Percentiles rank a stretch among this genome's conserved stretches.
These are phyloP conservation scores for Chaetodon trifasciatus DNA, from an alignment of 2,797 vertebrate genomes.

Conservation along the genomic window DNA sequence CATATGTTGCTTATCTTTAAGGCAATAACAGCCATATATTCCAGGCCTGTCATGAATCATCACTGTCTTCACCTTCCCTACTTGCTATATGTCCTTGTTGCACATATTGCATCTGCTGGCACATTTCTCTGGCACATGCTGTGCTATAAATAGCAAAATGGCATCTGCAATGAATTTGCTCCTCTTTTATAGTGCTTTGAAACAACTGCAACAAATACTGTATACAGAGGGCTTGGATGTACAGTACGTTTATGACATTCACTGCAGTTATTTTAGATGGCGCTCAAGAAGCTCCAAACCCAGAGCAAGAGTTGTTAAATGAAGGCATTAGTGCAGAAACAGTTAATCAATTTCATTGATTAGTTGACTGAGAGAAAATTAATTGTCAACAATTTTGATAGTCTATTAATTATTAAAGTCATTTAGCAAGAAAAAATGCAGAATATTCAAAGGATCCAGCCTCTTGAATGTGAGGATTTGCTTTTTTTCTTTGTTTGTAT, in stretches of 20 bases:
- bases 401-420: neutral
- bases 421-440: neutral
- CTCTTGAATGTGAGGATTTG: neutral
- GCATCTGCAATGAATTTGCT: slow-evolving; percentile 49
- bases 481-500: neutral
- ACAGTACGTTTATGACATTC: neutral
- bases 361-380: neutral
- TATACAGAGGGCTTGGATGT: neutral
- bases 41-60: slow-evolving; percentile 45
- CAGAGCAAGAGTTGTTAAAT: neutral
- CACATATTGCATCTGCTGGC: slow-evolving; percentile 62
- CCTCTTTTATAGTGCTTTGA: slow-evolving; percentile 22
- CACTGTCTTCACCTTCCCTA: slow-evolving; percentile 55
- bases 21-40: slow-evolving; percentile 15
- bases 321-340: neutral
- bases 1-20: slow-evolving; percentile 10
- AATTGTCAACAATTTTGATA: neutral
- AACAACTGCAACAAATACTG: slow-evolving; percentile 23
- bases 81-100: slow-evolving; percentile 53
- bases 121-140: slow-evolving; percentile 57
- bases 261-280: neutral
- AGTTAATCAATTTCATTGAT: neutral
- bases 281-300: neutral
- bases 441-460: neutral
- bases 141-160: slow-evolving; percentile 71